Percentiles rank a stretch among this genome's conserved stretches.
phyloP scores from a whole-genome alignment of 1,140 invertebrate species.

The Drosophila sp. region DNA sequence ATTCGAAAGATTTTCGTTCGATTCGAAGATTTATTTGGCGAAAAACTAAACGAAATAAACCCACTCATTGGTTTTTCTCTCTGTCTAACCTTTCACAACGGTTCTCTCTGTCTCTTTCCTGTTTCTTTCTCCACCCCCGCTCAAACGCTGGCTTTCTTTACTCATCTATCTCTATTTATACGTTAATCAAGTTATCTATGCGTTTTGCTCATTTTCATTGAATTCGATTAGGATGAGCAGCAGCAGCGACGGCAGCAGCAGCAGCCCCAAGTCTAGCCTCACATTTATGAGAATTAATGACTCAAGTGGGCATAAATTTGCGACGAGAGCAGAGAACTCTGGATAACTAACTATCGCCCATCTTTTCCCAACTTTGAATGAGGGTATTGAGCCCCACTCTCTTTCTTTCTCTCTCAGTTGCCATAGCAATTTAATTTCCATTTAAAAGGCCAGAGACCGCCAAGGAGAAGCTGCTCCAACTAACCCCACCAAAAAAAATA shows the following conservation, averaged over 20 bases:
- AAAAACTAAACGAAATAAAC: neutral
- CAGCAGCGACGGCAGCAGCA: neutral
- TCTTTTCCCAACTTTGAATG: slow-evolving; percentile 18
- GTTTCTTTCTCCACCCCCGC: neutral
- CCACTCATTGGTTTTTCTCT: neutral
- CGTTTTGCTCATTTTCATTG: slow-evolving; percentile 68
- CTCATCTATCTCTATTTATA: slow-evolving; percentile 14
- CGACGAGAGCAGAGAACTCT: slow-evolving; percentile 23
- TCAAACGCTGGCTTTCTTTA: neutral
- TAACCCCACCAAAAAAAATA: slow-evolving; percentile 2
- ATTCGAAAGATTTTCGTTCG: neutral
- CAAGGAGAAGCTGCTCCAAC: slow-evolving; percentile 14
- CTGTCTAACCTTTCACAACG: neutral
- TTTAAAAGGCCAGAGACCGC: slow-evolving; percentile 53
- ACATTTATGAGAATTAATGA: slow-evolving; percentile 76
- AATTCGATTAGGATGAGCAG: slow-evolving; percentile 50
- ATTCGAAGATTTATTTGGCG: neutral
- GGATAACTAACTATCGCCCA: slow-evolving; percentile 9
- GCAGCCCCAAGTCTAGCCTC: slow-evolving; percentile 23
- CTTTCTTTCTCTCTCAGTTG: slow-evolving; percentile 31
- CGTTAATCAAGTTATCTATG: slow-evolving; percentile 63
- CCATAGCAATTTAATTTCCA: slow-evolving; percentile 75
- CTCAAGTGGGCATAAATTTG: slow-evolving; percentile 69
- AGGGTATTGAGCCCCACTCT: slow-evolving; percentile 8
- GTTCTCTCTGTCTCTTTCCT: neutral